These are phyloP conservation scores for Sinopyrophorus schimmeli DNA, from an alignment of 2,888 invertebrate genomes.

Conservation along the genomic window DNA sequence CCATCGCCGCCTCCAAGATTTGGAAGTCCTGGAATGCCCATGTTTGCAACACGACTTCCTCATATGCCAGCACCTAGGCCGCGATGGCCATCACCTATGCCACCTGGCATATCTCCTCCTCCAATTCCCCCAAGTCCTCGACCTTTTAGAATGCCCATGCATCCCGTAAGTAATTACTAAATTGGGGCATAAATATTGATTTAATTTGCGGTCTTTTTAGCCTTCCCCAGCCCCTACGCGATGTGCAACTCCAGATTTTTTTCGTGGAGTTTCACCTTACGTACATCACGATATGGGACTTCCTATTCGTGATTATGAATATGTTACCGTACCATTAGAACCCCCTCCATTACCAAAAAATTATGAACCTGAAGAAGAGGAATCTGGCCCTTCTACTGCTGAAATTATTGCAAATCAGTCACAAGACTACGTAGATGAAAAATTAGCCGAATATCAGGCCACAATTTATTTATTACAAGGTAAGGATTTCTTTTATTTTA, in stretches of 20 bases:
- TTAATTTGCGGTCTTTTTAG: too few species aligned
- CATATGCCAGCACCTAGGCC: constrained; percentile 69
- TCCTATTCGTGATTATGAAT: constrained; percentile 66
- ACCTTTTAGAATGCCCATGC: constrained; percentile 54
- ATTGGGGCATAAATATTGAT: too few species aligned
- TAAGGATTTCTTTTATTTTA: constrained; percentile 57
- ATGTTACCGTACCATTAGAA: constrained; percentile 76
- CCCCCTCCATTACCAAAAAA: constrained; percentile 58
- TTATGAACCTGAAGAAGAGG: constrained; percentile 65
- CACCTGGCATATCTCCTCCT: constrained; percentile 49
- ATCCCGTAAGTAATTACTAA: too few species aligned
- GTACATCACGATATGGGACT: constrained; percentile 51
- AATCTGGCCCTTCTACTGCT: constrained; percentile 82
- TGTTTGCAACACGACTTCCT: constrained; percentile 57
- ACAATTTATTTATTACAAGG: constrained; percentile 90
- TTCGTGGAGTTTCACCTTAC: constrained; percentile 45
- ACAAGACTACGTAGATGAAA: constrained; percentile 93
- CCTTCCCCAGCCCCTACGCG: constrained; percentile 59
- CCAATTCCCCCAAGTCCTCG: constrained; percentile 54
- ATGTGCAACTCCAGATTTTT: constrained; percentile 47
- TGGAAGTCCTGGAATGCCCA: constrained; percentile 52
- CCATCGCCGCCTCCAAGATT: constrained; percentile 76
- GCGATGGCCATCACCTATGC: constrained; percentile 64
- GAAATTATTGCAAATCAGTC: constrained; percentile 92
- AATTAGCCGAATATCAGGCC: constrained; percentile 89